These are phyloP conservation scores for Esox lucius DNA, from an alignment of 2,797 vertebrate genomes.

Conservation along the genomic window DNA sequence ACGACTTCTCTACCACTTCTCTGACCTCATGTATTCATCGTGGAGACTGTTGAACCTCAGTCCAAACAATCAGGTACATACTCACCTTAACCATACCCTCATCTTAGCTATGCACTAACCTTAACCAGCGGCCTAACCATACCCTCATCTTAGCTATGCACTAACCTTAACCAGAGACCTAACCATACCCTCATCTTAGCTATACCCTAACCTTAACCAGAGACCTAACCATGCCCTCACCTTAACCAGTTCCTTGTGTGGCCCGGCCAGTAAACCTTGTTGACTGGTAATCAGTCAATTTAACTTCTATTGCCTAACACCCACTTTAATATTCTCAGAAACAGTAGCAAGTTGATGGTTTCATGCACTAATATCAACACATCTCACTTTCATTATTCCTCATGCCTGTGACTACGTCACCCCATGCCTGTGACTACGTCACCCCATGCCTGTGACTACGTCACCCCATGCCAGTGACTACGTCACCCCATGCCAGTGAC, in stretches of 20 bases:
- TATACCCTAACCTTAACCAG: too few relatives aligned
- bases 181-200: too few relatives aligned
- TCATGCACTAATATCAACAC: not conserved
- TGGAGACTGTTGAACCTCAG: conserved; percentile 82
- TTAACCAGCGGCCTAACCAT: too few relatives aligned
- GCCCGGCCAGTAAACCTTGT: too few relatives aligned
- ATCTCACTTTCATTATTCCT: not conserved
- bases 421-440: too few relatives aligned
- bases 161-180: not conserved
- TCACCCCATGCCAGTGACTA: too few relatives aligned
- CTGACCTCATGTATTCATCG: conserved; percentile 84
- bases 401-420: not conserved
- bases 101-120: not conserved
- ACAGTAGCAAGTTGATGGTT: not conserved
- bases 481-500: too few relatives aligned
- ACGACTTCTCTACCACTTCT: conserved; percentile 81
- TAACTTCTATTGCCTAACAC: too few relatives aligned
- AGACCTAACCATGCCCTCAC: not conserved
- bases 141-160: not conserved
- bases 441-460: not conserved
- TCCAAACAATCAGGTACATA: conserved; percentile 75
- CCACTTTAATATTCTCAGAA: not conserved
- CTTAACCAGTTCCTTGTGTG: too few relatives aligned
- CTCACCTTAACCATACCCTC: too few relatives aligned
- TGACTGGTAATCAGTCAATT: too few relatives aligned